Evolutionary conservation across 2,113 vertebrate genomes (phyloP), one percentile per base, ranked within the genome.

Genomic region (Petaurus breviceps): DNA sequence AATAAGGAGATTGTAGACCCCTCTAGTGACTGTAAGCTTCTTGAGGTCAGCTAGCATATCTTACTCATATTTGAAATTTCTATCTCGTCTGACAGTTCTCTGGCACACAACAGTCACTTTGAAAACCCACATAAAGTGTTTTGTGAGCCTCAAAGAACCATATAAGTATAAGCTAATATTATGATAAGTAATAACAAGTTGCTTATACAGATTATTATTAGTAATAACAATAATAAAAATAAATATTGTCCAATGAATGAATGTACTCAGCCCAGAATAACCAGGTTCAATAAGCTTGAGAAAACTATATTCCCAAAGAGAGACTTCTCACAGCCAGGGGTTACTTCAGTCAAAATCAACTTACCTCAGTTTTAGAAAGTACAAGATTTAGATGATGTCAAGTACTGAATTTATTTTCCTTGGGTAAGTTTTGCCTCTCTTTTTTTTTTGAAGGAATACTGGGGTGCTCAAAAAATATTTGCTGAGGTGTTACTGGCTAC

Each of bases 401-500:
- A 55, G 43, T 37, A 90, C 55, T 49, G 26, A 49, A 52, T 47
- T 95, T 92, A 50, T 51, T 98, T 96, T 92, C 51, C 92, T 68
- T 90, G 51, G 52, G 93, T 37, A 91, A 51, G 24, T 91, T 96
- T 95, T 49, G 51, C 46, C 68, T 89, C 47, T n/a, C 47, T 84
- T 84, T 84, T 84, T 84, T 84, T 84, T 84, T 84, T 84, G 6
- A 84, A 84, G 68, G 19, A 84, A 47, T 90, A 50, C 47, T 94
- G 43, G 91, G 95, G 90, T 97, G 92, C 96, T 98, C 95, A 93
- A 96, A 91, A 53, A 89, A 97, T 89, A 94, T 94, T 98, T 97
- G 93, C 0, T 9, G 95, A 98, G 96, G 94, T 97, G 77, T 91
- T 97, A 93, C 95, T 96, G 95, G 97, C 96, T 97, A 98, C 95